These are phyloP conservation scores for Stichodactyla mertensii DNA, from an alignment of 64 coral and sea anemone species.

Conservation along the genomic window DNA sequence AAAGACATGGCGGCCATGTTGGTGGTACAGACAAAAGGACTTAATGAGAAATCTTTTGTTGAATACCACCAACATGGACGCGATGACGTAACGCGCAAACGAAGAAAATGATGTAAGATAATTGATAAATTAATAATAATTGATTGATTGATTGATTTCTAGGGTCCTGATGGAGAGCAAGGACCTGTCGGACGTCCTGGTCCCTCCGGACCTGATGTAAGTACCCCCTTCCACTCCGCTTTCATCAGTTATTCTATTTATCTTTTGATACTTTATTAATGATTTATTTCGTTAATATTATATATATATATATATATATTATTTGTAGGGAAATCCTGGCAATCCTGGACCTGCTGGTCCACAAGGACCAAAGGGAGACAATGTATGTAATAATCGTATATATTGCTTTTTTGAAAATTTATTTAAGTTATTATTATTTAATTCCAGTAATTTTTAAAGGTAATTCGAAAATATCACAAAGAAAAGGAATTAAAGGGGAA, in stretches of 20 bases:
- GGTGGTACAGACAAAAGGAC: no score
- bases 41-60: no score
- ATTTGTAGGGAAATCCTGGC: not conserved
- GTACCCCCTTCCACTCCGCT: not conserved
- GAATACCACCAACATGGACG: no score
- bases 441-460: no score
- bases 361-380: slow-evolving; percentile 8
- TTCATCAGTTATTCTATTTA: not conserved
- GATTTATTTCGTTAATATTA: not conserved
- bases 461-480: no score
- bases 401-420: no score
- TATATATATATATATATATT: not conserved
- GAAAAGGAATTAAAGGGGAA: no score
- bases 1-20: no score
- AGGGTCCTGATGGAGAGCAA: slow-evolving; percentile 19
- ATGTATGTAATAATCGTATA: not conserved
- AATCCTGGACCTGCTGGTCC: not conserved
- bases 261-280: not conserved
- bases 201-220: slow-evolving; percentile 10
- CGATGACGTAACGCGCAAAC: no score
- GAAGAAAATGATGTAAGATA: no score
- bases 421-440: no score
- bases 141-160: not conserved
- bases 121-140: not conserved
- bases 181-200: not conserved